Percentiles rank a stretch among this genome's conserved stretches.
Conservation (phyloP, 2,888 invertebrate genomes). For the Eulithis testata region DNA sequence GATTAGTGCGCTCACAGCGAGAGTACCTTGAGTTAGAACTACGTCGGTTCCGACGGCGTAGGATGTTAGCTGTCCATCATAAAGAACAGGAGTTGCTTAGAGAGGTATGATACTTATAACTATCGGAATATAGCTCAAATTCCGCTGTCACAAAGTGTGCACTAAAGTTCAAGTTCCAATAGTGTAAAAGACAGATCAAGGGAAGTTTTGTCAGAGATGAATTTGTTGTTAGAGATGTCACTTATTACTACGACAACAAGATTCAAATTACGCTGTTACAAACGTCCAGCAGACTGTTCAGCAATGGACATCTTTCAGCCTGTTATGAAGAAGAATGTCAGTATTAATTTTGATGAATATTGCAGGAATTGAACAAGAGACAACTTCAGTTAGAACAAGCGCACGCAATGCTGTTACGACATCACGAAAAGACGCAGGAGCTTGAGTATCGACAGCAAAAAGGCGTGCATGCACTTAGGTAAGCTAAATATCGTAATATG, state of each 20-base stretch:
- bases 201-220: too few relatives aligned
- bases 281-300: too few relatives aligned
- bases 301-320: too few relatives aligned
- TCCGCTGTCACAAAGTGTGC: too few relatives aligned
- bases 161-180: too few relatives aligned
- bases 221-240: too few relatives aligned
- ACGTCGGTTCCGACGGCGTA: conserved; percentile 95
- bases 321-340: too few relatives aligned
- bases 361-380: conserved; percentile 96
- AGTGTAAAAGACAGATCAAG: too few relatives aligned
- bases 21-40: conserved; percentile 96
- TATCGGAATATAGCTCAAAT: background rate
- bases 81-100: conserved; percentile 95
- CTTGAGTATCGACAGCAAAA: conserved; percentile 98
- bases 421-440: conserved; percentile 98
- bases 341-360: background rate
- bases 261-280: background rate
- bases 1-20: conserved; percentile 93
- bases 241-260: background rate
- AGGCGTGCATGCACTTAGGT: conserved; percentile 95
- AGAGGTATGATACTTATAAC: conserved; percentile 85
- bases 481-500: conserved; percentile 48
- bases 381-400: conserved; percentile 98
- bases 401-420: conserved; percentile 96
- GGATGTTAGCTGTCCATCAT: conserved; percentile 93